Percentiles rank a stretch among this genome's conserved stretches.
phyloP scores from a whole-genome alignment of 2,113 vertebrate species.

The Hippocampus comes region DNA sequence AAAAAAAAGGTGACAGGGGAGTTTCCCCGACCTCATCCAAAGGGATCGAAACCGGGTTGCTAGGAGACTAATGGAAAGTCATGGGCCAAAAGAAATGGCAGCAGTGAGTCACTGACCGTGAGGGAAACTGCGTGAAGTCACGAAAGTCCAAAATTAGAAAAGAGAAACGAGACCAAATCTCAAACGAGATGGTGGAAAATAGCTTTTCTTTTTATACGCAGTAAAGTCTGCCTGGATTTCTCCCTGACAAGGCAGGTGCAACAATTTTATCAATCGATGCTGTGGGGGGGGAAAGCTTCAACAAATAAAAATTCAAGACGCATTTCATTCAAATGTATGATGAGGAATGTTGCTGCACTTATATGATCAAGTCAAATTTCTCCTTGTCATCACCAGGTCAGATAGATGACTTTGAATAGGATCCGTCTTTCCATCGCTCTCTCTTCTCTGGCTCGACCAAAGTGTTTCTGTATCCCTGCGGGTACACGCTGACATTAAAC shows the following conservation, averaged over 20 bases:
- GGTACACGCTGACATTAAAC: slow-evolving; percentile 31
- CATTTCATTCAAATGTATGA: background rate
- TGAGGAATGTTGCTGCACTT: background rate
- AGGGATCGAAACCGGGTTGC: slow-evolving; percentile 51
- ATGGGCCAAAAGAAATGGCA: slow-evolving; percentile 41
- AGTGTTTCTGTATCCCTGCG: slow-evolving; percentile 10
- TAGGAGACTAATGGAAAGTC: slow-evolving; percentile 58
- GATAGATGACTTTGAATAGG: background rate
- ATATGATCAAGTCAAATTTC: background rate
- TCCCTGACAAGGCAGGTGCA: background rate
- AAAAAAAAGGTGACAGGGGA: slow-evolving; percentile 33
- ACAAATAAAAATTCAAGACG: slow-evolving; percentile 10
- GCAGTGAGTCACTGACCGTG: slow-evolving; percentile 47
- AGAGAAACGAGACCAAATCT: slow-evolving; percentile 5
- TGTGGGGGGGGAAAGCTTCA: background rate
- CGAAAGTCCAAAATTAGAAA: slow-evolving; percentile 17
- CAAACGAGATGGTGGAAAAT: background rate
- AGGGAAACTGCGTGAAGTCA: background rate
- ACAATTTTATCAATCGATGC: slow-evolving; percentile 10
- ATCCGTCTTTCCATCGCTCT: background rate
- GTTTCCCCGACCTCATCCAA: slow-evolving; percentile 41
- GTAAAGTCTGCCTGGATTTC: background rate
- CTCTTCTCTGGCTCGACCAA: background rate
- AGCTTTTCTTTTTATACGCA: background rate
- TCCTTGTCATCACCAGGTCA: background rate